phyloP scores from a whole-genome alignment of 2,797 vertebrate species.

The Cyprinodon diabolis region DNA sequence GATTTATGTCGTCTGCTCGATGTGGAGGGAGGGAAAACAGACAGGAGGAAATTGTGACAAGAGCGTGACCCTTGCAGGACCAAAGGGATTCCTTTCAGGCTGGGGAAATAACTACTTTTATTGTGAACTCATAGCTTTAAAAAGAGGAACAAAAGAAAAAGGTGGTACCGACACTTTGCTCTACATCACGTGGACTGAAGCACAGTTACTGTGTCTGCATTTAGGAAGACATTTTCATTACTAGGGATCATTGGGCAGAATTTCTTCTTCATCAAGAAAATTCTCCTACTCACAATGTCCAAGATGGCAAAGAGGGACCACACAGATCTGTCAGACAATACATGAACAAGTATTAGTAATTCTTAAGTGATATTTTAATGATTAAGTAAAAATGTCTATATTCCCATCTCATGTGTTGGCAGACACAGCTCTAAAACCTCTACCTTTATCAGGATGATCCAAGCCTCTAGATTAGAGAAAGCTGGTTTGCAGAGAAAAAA shows the following conservation, averaged over 20 bases:
- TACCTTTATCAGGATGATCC: constrained; percentile 46
- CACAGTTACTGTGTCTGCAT: constrained; percentile 3
- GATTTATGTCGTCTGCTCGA: constrained; percentile 68
- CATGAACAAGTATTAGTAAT: constrained; percentile 23
- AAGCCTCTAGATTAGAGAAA: constrained; percentile 43
- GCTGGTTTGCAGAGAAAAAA: constrained; percentile 36
- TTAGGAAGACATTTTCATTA: constrained; percentile 18
- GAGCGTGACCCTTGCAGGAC: constrained; percentile 58
- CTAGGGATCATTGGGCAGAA: constrained; percentile 38
- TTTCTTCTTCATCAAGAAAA: constrained; percentile 55
- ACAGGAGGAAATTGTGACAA: constrained; percentile 71
- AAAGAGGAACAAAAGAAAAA: constrained; percentile 6
- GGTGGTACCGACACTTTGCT: constrained; percentile 14
- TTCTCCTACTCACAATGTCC: constrained; percentile 22
- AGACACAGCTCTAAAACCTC: constrained; percentile 40
- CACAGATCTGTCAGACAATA: not conserved
- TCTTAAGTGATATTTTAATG: constrained; percentile 6
- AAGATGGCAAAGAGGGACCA: constrained; percentile 1
- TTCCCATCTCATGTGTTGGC: constrained; percentile 28
- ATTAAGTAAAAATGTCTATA: constrained; percentile 5
- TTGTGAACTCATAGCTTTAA: constrained; percentile 26
- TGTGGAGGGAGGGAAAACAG: constrained; percentile 63
- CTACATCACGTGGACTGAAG: constrained; percentile 9
- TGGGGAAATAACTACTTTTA: constrained; percentile 30
- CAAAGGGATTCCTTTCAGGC: constrained; percentile 42